Evolutionary conservation across 2,888 invertebrate species (phyloP).

Genomic region (Brachycybe producta): DNA sequence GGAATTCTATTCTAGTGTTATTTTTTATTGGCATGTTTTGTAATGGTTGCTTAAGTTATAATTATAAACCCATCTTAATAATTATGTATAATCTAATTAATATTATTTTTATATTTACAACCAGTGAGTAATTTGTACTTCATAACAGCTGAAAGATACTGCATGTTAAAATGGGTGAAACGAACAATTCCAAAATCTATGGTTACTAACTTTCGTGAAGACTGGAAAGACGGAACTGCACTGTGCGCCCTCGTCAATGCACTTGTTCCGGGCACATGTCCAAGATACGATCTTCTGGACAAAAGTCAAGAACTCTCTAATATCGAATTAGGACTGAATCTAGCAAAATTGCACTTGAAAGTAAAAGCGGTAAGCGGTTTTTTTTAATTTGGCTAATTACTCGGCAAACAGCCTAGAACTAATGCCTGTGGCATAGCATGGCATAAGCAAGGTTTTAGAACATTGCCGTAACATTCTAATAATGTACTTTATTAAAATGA

Average conservation of each 20-base stretch:
- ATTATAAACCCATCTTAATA: too few relatives aligned
- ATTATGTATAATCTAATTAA: too few relatives aligned
- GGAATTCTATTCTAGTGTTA: too few relatives aligned
- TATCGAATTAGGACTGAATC: conserved; percentile 16
- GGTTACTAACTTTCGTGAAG: conserved; percentile 15
- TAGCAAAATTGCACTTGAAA: conserved; percentile 17
- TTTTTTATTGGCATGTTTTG: too few relatives aligned
- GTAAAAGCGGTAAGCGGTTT: conserved; percentile 15
- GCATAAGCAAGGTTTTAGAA: too few relatives aligned
- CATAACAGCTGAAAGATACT: conserved; percentile 6
- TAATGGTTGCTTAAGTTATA: too few relatives aligned
- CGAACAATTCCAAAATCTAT: conserved; percentile 1
- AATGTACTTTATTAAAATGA: too few relatives aligned
- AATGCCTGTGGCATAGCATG: background rate
- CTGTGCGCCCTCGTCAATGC: conserved; percentile 18
- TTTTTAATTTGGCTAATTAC: background rate
- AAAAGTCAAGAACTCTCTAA: conserved; percentile 17
- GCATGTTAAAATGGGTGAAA: conserved; percentile 17
- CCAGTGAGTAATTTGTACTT: too few relatives aligned
- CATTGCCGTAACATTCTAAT: too few relatives aligned
- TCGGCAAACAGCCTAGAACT: too few relatives aligned
- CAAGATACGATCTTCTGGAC: conserved; percentile 19
- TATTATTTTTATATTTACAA: too few relatives aligned
- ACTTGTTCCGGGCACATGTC: conserved; percentile 17
- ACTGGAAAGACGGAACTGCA: conserved; percentile 19